phyloP scores from a whole-genome alignment of 2,888 invertebrate genomes.

The Synanthedon formicaeformis region DNA sequence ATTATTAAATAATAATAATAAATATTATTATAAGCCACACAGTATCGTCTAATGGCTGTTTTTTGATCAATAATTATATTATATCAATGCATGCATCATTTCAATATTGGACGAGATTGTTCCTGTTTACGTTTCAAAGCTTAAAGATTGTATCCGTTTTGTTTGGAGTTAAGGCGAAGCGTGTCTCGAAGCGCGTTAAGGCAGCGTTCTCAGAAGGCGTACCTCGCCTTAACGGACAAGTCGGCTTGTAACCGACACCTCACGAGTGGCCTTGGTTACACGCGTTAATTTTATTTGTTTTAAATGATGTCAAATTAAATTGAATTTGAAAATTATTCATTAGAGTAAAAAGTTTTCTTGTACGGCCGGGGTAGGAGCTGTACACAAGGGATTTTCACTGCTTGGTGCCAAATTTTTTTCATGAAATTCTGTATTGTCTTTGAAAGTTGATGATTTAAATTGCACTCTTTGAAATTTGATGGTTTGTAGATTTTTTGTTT shows the following conservation, averaged over 20 bases:
- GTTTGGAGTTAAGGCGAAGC: constrained; percentile 31
- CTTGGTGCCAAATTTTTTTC: constrained; percentile 8
- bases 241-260: constrained; percentile 59
- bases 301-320: constrained; percentile 38
- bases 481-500: background rate
- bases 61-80: background rate
- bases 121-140: background rate
- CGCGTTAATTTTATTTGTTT: constrained; percentile 44
- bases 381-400: constrained; percentile 45
- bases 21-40: constrained; percentile 28
- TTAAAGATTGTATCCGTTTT: constrained; percentile 17
- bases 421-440: no score
- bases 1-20: background rate
- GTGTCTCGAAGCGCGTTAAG: constrained; percentile 34
- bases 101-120: constrained; percentile 11
- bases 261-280: constrained; percentile 54
- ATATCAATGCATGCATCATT: constrained; percentile 2
- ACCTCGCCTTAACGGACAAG: constrained; percentile 46
- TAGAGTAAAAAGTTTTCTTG: constrained; percentile 41
- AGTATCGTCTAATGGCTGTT: constrained; percentile 22
- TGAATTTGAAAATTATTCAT: constrained; percentile 38
- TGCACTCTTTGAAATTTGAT: background rate
- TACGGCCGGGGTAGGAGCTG: constrained; percentile 55
- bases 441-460: background rate
- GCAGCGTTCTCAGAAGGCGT: constrained; percentile 8